Evolutionary conservation across 2,797 vertebrate species (phyloP), one percentile per base, ranked within the genome.

Genomic region (Rhinogobio ventralis): DNA sequence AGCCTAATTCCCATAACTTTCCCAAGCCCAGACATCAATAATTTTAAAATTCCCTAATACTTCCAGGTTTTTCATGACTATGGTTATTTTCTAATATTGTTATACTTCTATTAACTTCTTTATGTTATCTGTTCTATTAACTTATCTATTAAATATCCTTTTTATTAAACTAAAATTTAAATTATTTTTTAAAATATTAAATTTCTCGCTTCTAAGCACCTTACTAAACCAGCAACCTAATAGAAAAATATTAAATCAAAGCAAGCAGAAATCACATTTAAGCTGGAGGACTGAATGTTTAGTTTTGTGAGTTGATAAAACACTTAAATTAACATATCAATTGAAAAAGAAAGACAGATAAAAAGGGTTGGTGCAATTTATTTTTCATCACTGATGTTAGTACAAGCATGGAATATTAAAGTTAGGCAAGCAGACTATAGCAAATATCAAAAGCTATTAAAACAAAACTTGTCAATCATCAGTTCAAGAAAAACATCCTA

Each of bases 311-410:
- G 7, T 11, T 82, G 25, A 39, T 67, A 23, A 75, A 75, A 42
- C 28, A 57, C 30, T 55, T 75, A 36, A 30, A 82, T n/a, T 11
- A 51, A 9, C 30, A 39, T 20, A 39, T 69, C 20, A 30, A 77
- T 14, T n/a, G 19, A 57, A 49, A 55, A 60, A 62, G 8, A 69
- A 46, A 64, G 7, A 28, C 49, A 79, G 20, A 60, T 25, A 53
- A 36, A 66, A 14, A 20, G 9, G 23, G 13, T 84, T 69, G 64
- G 13, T 60, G 39, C 9, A 14, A 36, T 57, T 78, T 62, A 84
- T 84, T 69, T 84, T 69, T 60, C 25, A 62, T 60, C 39, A 25
- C 8, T 42, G 30, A 67, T 67, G 66, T 84, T 78, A 84, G 82
- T 78, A 84, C 51, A 84, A 60, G 53, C 51, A 62, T 33, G 51